Percentiles rank a stretch among this genome's conserved stretches.
Conservation (phyloP, 92 coral and sea anemone genomes). For the Palythoa heliodiscus region DNA sequence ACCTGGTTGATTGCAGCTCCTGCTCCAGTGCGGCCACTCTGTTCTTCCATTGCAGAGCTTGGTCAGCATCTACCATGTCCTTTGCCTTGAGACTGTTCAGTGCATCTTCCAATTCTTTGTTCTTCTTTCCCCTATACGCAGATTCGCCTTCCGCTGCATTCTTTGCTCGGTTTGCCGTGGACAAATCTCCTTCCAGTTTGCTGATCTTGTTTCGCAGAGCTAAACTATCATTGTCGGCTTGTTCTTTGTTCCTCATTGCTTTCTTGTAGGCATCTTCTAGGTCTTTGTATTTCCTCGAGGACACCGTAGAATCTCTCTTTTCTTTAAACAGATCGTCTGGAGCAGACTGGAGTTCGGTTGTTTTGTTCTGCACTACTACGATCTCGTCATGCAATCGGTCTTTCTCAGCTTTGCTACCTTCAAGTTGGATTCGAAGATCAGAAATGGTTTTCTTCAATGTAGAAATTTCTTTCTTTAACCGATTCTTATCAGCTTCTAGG, state of each 20-base stretch:
- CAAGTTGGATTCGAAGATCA: slow-evolving; percentile 80
- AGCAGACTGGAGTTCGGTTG: slow-evolving; percentile 83
- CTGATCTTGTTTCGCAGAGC: slow-evolving; percentile 61
- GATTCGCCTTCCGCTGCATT: slow-evolving; percentile 85
- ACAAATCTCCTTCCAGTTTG: slow-evolving; percentile 71
- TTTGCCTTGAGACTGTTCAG: slow-evolving; percentile 72
- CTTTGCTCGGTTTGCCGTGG: slow-evolving; percentile 71
- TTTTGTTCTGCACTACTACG: slow-evolving; percentile 64
- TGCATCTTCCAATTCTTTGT: slow-evolving; percentile 80
- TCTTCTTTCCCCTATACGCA: slow-evolving; percentile 81
- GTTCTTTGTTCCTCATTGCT: slow-evolving; percentile 69
- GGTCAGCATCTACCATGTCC: slow-evolving; percentile 84
- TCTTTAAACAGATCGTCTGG: slow-evolving; percentile 69
- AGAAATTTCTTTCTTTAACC: slow-evolving; percentile 64
- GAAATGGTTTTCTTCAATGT: slow-evolving; percentile 78
- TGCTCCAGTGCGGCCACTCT: slow-evolving; percentile 73
- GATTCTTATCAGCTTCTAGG: slow-evolving; percentile 72
- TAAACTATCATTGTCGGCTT: slow-evolving; percentile 60
- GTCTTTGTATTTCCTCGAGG: slow-evolving; percentile 83
- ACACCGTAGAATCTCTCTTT: slow-evolving; percentile 66
- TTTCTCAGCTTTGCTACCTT: slow-evolving; percentile 70
- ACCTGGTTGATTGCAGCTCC: slow-evolving; percentile 62
- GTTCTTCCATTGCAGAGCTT: slow-evolving; percentile 87
- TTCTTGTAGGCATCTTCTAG: slow-evolving; percentile 88
- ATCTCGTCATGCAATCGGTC: slow-evolving; percentile 69